phyloP scores from a whole-genome alignment of 2,797 vertebrate species.

The Crocidura indochinensis region DNA sequence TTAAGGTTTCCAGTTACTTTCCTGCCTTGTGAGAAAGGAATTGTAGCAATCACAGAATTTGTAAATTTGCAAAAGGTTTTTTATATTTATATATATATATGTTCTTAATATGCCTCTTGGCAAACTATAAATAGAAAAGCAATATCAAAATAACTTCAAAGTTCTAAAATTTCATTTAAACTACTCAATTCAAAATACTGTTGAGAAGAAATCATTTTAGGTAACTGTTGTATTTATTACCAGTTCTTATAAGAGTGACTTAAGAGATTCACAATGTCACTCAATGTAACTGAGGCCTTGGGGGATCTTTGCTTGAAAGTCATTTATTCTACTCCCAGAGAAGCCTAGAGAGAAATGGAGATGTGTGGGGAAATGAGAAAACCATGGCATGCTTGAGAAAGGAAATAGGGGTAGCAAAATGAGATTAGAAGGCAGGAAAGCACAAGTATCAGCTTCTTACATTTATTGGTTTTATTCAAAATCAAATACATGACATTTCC shows the following conservation, averaged over 20 bases:
- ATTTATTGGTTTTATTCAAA: slow-evolving; percentile 38
- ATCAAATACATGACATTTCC: slow-evolving; percentile 4
- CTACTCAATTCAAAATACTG: slow-evolving; percentile 53
- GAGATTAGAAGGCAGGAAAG: background rate
- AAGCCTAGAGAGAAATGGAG: background rate
- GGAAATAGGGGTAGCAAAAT: background rate
- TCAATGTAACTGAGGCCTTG: background rate
- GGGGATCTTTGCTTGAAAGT: background rate
- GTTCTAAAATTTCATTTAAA: slow-evolving; percentile 44
- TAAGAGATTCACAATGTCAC: background rate
- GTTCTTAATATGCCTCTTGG: no score
- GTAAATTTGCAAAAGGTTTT: slow-evolving; percentile 40
- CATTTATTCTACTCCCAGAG: background rate
- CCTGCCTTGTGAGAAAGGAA: slow-evolving; percentile 28
- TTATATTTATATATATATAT: no score
- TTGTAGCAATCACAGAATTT: slow-evolving; percentile 43
- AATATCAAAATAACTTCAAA: slow-evolving; percentile 38
- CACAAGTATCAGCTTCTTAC: background rate
- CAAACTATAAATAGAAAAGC: no score
- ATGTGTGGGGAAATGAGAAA: background rate
- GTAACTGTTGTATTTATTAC: slow-evolving; percentile 3
- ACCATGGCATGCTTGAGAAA: background rate
- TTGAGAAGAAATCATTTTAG: background rate
- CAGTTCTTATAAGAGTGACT: background rate
- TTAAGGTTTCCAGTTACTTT: slow-evolving; percentile 58